Evolutionary conservation across 2,113 vertebrate genomes (phyloP), one percentile per base, ranked within the genome.

Genomic region (Heteronetta atricapilla): DNA sequence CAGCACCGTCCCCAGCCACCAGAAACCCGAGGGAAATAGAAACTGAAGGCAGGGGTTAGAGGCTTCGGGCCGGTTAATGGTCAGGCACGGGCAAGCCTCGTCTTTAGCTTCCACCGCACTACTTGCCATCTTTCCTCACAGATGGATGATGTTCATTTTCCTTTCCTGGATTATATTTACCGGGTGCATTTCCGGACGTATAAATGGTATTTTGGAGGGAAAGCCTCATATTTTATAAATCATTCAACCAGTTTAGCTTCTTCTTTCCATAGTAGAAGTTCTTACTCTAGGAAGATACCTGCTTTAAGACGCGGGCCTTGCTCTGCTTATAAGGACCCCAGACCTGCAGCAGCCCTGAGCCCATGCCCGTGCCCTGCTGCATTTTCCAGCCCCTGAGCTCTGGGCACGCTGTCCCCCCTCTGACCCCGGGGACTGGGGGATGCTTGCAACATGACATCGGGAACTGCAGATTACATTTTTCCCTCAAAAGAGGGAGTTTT

Each of bases 171-270:
- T 88, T 82, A 82, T 64, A 88, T 86, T 84, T 44, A 22, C 64
- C 60, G 46, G 3, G 21, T 86, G 91, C 55, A 90, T 94, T 96
- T 90, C 88, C 72, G 53, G 82, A 38, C 60, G 63, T 79, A 83
- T 81, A 81, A 83, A 86, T 83, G 69, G 74, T 94, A 82, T 88
- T 95, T 97, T 82, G 50, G 85, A 93, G 86, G 59, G 68, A 86
- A 97, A 80, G 7, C 59, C 68, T 95, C 76, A 50, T 64, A 76
- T 91, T 89, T 91, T 83, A 83, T 75, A 83, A 88, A 92, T 94
- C 48, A 81, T 86, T 88, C 50, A 86, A 88, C 26, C 80, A 84
- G 64, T 84, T 86, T 56, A 60, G 56, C 64, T 90, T 59, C 60
- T 72, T 91, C 82, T 72, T 88, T 78, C 48, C 10, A 4, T 31